Base-by-base conservation (phyloP, 2,113 vertebrate species). In the Anguilla rostrata region DNA sequence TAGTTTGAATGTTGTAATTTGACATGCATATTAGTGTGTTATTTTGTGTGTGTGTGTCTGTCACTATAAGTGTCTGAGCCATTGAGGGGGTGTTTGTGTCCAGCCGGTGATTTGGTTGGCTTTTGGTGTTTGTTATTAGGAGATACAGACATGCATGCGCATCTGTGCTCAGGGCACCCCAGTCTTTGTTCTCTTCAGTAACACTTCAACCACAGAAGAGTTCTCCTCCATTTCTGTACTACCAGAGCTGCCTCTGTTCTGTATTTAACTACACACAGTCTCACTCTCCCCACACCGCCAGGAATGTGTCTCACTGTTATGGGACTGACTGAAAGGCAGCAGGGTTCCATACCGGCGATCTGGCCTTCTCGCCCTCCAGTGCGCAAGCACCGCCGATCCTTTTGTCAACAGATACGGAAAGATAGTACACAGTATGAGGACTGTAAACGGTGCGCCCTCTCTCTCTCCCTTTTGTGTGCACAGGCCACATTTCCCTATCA, bases 381-480 rank as follows among this genome's bases (percentile, higher is more conserved):
- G 84, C 75, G 75, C 75, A 85, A 57, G 78, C 71, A 85, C 78
- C 71, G 75, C 84, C 84, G 75, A 57, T 85, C 53, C 46, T 56
- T 85, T 85, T 85, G 43, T 34, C 82, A 81, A 78, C 78, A 90
- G 82, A 90, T 80, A 90, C 86, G 84, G 87, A 87, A 82, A 87
- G 86, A 53, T 29, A 16, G 14, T 49, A 26, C 84, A 40, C 86
- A 40, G 80, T 86, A 81, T 39, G 57, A 83, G 82, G 82, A 83
- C 78, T 46, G 78, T 80, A 82, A 83, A 84, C 84, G 84, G 56
- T 80, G 82, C 87, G 85, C 78, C 79, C 86, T 85, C 86, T 46
- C 56, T 78, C 66, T 75, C 66, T 86, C 79, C 14, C 87, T 41
- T 85, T 87, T 87, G 63, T 66, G 84, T 81, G 57, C 43, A 29